A percentile compares a stretch with the other conserved stretches of the same genome.
Evolutionary conservation across 2,797 vertebrate genomes (phyloP).

Genomic region (Myripristis murdjan): DNA sequence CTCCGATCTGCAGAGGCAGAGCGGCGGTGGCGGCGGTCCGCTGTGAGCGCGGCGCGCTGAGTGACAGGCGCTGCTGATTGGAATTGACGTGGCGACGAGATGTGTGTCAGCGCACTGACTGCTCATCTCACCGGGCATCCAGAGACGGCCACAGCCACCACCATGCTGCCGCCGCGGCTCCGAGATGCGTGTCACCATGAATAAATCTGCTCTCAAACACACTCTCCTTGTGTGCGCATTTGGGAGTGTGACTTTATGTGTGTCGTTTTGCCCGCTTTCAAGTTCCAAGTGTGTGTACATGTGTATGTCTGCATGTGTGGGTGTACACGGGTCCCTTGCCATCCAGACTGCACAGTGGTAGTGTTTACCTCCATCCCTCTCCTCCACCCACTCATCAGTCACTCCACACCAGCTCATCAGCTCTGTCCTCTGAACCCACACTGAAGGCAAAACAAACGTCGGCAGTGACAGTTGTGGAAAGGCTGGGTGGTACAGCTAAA

Average conservation of each 20-base stretch:
- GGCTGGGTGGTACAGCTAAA: conserved; percentile 54
- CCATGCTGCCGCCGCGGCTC: conserved; percentile 62
- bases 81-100: conserved; percentile 85
- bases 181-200: conserved; percentile 76
- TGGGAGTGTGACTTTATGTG: conserved; percentile 30
- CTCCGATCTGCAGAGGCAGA: conserved; percentile 43
- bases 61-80: conserved; percentile 83
- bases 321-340: conserved; percentile 50
- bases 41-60: conserved; percentile 61
- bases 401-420: conserved; percentile 73
- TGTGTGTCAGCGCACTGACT: conserved; percentile 84
- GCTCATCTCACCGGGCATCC: conserved; percentile 82
- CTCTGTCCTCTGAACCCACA: conserved; percentile 64
- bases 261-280: conserved; percentile 27
- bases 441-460: conserved; percentile 63
- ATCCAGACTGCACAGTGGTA: conserved; percentile 66
- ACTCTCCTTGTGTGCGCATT: conserved; percentile 34
- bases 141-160: conserved; percentile 69
- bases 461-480: conserved; percentile 62
- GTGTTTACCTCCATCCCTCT: conserved; percentile 77
- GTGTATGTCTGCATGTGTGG: conserved; percentile 39
- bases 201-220: conserved; percentile 74
- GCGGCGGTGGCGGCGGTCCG: conserved; percentile 54
- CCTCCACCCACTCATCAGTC: conserved; percentile 77
- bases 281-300: conserved; percentile 37